phyloP scores from a whole-genome alignment of 1,140 invertebrate genomes.

The Drosophila navojoa region DNA sequence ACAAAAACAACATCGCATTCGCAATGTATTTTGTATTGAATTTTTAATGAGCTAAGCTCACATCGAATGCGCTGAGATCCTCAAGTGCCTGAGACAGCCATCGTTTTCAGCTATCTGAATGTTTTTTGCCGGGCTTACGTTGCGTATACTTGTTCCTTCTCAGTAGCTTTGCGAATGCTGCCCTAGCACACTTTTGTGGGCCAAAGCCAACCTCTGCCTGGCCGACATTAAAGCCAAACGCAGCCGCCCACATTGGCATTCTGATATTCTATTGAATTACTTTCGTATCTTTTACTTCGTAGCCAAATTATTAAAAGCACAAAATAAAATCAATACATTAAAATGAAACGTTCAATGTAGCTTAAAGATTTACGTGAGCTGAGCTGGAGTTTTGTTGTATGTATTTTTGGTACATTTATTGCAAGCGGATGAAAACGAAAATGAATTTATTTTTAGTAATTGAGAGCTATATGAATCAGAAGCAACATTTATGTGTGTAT shows the following conservation, averaged over 20 bases:
- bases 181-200: slow-evolving; percentile 32
- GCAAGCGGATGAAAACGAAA: too few species aligned
- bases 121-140: not conserved
- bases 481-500: too few species aligned
- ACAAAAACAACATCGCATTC: slow-evolving; percentile 44
- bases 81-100: slow-evolving; percentile 19
- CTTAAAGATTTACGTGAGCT: not conserved
- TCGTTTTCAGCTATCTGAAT: not conserved
- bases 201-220: not conserved
- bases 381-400: not conserved
- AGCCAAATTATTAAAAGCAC: not conserved
- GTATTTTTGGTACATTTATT: too few species aligned
- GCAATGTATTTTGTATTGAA: slow-evolving; percentile 78
- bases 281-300: slow-evolving; percentile 1
- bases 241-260: not conserved
- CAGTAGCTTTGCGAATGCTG: slow-evolving; percentile 30
- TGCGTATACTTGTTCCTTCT: slow-evolving; percentile 32
- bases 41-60: slow-evolving; percentile 70
- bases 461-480: too few species aligned
- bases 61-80: slow-evolving; percentile 35
- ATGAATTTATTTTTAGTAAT: too few species aligned
- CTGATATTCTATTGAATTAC: slow-evolving; percentile 14
- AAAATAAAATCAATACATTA: slow-evolving; percentile 10
- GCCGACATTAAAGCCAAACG: not conserved
- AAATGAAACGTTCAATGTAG: not conserved